Evolutionary conservation across 2,888 invertebrate genomes (phyloP).

Genomic region (Trichacis sp.): DNA sequence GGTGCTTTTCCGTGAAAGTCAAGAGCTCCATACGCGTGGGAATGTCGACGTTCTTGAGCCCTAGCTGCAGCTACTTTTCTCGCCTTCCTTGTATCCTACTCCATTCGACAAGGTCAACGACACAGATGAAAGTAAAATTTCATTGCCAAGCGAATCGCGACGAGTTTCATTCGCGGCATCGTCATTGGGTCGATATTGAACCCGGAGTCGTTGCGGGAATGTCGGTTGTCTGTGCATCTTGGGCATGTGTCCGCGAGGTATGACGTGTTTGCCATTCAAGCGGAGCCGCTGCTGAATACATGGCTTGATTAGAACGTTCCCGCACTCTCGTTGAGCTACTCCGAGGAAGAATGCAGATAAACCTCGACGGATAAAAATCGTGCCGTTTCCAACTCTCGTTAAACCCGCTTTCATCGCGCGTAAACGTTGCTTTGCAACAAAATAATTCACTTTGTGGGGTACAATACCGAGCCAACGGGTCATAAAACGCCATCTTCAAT

Average conservation of each 20-base stretch:
- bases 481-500: too few relatives aligned
- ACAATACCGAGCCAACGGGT: not conserved
- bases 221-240: not conserved
- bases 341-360: conserved; percentile 5
- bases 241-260: not conserved
- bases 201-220: not conserved
- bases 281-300: not conserved
- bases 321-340: conserved; percentile 1
- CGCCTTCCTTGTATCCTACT: not conserved
- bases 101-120: conserved; percentile 3
- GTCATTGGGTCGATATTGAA: not conserved
- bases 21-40: conserved; percentile 16
- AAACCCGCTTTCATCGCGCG: not conserved
- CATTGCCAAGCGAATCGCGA: too few relatives aligned
- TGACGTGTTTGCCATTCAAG: not conserved
- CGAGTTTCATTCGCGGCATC: not conserved
- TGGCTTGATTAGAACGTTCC: not conserved
- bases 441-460: not conserved
- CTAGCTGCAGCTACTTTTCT: not conserved
- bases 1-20: conserved; percentile 3
- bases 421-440: not conserved
- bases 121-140: not conserved
- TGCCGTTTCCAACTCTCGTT: not conserved
- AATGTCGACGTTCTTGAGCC: conserved; percentile 2
- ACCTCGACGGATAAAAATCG: conserved; percentile 1